phyloP scores from a whole-genome alignment of 37 sponge, comb jelly and placozoan species.

The Aplysina aerophoba region DNA sequence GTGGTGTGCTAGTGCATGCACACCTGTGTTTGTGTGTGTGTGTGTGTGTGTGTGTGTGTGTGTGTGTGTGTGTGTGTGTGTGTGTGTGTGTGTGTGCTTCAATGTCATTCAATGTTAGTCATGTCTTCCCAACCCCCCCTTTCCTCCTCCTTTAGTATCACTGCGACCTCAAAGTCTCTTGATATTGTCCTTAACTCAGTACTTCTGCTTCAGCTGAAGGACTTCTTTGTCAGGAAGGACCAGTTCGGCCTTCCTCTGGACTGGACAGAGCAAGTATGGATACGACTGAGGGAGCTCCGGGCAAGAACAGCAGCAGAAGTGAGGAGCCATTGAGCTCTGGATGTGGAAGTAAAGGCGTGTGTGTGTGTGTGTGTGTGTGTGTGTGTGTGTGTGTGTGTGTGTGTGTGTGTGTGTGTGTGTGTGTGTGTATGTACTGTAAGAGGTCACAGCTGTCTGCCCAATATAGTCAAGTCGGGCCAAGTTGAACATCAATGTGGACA shows the following conservation, averaged over 20 bases:
- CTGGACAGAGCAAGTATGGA: conserved; percentile 12
- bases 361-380: too few relatives aligned
- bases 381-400: neutral
- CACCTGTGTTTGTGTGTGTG: neutral
- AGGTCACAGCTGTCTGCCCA: neutral
- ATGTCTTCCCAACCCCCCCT: too few relatives aligned
- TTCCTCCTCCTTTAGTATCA: neutral
- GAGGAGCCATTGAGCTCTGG: conserved; percentile 60
- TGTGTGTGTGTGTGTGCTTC: neutral
- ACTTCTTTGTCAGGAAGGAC: conserved; percentile 51
- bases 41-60: conserved; percentile 9
- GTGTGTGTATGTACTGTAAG: conserved; percentile 14
- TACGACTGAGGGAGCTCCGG: conserved; percentile 35
- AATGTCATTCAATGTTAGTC: neutral
- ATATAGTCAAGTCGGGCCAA: conserved; percentile 38
- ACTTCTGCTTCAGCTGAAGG: conserved; percentile 33
- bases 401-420: conserved; percentile 1
- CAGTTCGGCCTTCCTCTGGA: conserved; percentile 25
- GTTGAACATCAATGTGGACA: conserved; percentile 66
- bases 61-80: neutral
- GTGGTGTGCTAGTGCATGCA: too few relatives aligned
- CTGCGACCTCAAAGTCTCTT: conserved; percentile 60
- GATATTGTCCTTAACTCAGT: conserved; percentile 74
- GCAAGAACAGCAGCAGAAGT: conserved; percentile 62
- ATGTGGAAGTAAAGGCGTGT: conserved; percentile 49